A percentile compares a stretch with the other conserved stretches of the same genome.
Conservation (phyloP, 2,888 invertebrate genomes). For the Antheraea yamamai region DNA sequence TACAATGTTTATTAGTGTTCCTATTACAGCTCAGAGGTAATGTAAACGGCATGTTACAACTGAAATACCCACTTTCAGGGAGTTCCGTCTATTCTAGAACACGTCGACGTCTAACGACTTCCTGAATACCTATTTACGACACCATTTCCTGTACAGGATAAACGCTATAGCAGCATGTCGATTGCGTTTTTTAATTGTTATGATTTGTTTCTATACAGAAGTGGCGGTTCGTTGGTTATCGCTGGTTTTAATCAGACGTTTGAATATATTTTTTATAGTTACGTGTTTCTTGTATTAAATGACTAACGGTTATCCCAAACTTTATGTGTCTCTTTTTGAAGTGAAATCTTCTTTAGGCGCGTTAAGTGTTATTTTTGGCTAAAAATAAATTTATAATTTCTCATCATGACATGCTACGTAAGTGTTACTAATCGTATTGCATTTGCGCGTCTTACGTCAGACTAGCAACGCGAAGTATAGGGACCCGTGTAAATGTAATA, state of each 20-base stretch:
- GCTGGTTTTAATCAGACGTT: neutral
- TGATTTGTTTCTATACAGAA: conserved; percentile 6
- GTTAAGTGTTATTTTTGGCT: too few relatives aligned
- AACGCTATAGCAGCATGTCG: neutral
- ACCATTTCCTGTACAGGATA: conserved; percentile 6
- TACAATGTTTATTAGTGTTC: neutral
- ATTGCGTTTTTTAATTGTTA: neutral
- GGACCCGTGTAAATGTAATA: too few relatives aligned
- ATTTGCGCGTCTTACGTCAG: too few relatives aligned
- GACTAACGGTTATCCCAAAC: neutral
- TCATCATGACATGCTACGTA: too few relatives aligned
- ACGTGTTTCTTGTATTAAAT: neutral
- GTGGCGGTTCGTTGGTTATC: neutral
- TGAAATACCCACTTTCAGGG: neutral
- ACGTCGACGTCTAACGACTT: neutral
- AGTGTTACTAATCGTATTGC: too few relatives aligned
- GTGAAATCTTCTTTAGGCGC: too few relatives aligned
- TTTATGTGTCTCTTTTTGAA: too few relatives aligned
- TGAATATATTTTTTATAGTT: neutral
- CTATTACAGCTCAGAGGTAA: neutral
- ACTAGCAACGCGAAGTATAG: too few relatives aligned
- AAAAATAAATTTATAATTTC: too few relatives aligned
- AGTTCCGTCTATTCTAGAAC: neutral
- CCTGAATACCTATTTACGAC: neutral
- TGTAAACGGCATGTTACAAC: neutral